Evolutionary conservation across 2,113 vertebrate genomes (phyloP), one percentile per base, ranked within the genome.

Genomic region (Xiphias gladius): DNA sequence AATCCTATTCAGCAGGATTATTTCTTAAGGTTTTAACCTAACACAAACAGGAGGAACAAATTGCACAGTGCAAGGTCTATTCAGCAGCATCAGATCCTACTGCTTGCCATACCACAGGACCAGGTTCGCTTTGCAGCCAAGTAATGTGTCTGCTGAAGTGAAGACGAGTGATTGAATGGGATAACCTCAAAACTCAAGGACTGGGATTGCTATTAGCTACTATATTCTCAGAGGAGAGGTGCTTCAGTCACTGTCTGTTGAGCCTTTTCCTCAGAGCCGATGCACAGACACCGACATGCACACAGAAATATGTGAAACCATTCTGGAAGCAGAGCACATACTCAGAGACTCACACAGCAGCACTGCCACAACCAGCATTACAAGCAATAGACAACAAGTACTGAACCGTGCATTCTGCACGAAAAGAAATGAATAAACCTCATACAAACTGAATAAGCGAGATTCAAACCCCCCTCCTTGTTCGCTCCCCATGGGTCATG

Each of bases 101-200:
- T 46, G 67, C 62, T 77, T 57, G 39, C 64, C 39, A 71, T 72
- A 72, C 50, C 57, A 59, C 46, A 71, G 50, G 69, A 41, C 22
- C 50, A 16, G 68, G 54, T 46, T 80, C 68, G 86, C 69, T 84
- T 66, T 84, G 67, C 85, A 70, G 85, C 69, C 67, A 37, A 66
- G 79, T 88, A 84, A 89, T 82, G 85, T 88, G 70, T 81, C 59
- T 69, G 70, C 84, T 90, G 80, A 86, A 88, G 90, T 58, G 76
- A 71, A 86, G 83, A 91, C 65, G 37, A 83, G 86, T 88, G 86
- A 93, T 89, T 90, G 91, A 93, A 92, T 83, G 81, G 84, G 91
- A 93, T 91, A 91, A 91, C 86, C 87, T 92, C 85, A 88, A 85
- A 91, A 89, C 85, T 88, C 86, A 91, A 92, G 86, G 88, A 90